Conservation (phyloP, 1,140 invertebrate species). For the Temnothorax nylanderi region DNA sequence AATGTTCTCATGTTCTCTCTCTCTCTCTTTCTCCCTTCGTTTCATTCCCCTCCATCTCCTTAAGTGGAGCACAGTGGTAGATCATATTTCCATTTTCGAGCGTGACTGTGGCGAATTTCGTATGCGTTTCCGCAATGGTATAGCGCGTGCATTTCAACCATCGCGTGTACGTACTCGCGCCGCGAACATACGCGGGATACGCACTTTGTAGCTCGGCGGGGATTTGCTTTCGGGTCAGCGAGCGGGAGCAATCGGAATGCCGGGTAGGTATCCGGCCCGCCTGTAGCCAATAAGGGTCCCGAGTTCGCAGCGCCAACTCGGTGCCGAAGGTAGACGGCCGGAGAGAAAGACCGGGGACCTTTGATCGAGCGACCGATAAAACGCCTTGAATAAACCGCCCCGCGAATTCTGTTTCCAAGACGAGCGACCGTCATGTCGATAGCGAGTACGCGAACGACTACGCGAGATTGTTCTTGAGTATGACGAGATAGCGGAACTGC, state of each 20-base stretch:
- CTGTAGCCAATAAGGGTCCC: constrained; percentile 48
- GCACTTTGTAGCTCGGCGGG: constrained; percentile 14
- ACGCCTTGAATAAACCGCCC: constrained; percentile 28
- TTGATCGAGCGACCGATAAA: constrained; percentile 48
- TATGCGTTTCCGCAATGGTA: background rate
- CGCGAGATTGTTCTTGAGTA: constrained; percentile 45
- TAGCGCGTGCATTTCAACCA: constrained; percentile 19
- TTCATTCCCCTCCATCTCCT: background rate
- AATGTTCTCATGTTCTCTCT: constrained; percentile 13
- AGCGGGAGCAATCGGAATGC: constrained; percentile 60
- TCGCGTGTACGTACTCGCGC: background rate
- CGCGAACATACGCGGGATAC: constrained; percentile 40
- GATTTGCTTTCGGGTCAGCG: constrained; percentile 64
- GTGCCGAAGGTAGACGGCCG: constrained; percentile 17
- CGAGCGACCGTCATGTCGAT: constrained; percentile 13
- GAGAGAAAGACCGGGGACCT: constrained; percentile 31
- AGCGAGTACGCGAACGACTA: background rate
- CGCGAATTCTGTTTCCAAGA: constrained; percentile 34
- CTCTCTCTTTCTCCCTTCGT: background rate
- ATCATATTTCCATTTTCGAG: constrained; percentile 46
- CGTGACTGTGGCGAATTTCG: constrained; percentile 23
- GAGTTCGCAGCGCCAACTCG: background rate
- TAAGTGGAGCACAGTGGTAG: background rate
- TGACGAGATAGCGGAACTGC: constrained; percentile 35
- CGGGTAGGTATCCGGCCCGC: constrained; percentile 43